Percentiles rank a stretch among this genome's conserved stretches.
These are phyloP conservation scores for Heliconius aoede DNA, from an alignment of 2,888 invertebrate genomes.

Conservation along the genomic window DNA sequence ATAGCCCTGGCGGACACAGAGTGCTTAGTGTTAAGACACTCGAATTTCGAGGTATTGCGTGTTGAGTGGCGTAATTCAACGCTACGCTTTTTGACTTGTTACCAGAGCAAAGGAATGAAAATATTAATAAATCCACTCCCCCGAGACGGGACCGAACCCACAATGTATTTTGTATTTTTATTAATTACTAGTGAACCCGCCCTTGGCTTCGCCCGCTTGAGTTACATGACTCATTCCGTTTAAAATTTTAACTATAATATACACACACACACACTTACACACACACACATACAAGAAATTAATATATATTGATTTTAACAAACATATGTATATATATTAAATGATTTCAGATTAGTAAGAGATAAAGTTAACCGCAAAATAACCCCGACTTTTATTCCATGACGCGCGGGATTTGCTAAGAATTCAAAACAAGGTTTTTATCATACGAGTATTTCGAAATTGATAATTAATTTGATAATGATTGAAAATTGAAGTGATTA, in stretches of 20 bases:
- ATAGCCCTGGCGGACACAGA: too few species aligned
- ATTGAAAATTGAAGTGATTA: too few species aligned
- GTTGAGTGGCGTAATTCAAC: background rate
- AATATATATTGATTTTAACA: background rate
- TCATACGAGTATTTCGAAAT: constrained; percentile 2
- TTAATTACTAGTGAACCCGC: too few species aligned
- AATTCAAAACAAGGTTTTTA: constrained; percentile 8
- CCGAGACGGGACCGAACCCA: background rate
- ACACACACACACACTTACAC: too few species aligned
- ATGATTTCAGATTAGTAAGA: background rate
- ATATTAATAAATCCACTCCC: background rate
- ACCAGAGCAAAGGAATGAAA: background rate
- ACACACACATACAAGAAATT: too few species aligned
- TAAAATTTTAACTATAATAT: too few species aligned
- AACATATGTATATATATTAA: background rate
- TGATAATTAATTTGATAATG: too few species aligned
- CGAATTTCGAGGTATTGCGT: background rate
- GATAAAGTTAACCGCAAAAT: constrained; percentile 4
- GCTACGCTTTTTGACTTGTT: background rate
- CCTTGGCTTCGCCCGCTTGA: too few species aligned
- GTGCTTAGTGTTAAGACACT: background rate
- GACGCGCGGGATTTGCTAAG: background rate
- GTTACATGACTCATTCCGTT: too few species aligned
- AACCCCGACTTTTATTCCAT: constrained; percentile 17
- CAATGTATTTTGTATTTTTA: background rate